phyloP scores from a whole-genome alignment of 1,140 invertebrate species.

The Telenomus remus region DNA sequence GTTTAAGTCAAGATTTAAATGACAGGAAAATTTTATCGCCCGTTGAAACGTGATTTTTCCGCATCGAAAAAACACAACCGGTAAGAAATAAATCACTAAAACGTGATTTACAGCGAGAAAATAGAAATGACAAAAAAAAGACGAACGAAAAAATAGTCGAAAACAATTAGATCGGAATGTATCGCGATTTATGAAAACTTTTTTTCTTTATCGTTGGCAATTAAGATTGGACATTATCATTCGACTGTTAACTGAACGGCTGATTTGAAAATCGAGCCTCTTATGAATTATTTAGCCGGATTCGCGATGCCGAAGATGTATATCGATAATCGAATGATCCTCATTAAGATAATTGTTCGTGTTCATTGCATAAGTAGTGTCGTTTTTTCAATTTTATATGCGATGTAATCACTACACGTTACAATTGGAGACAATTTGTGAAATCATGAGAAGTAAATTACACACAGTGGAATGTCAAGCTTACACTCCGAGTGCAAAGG shows the following conservation, averaged over 20 bases:
- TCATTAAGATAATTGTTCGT: conserved; percentile 35
- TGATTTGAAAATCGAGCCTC: conserved; percentile 2
- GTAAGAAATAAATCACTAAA: too few species aligned
- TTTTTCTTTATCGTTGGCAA: neutral
- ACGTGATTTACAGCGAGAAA: too few species aligned
- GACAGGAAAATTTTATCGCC: too few species aligned
- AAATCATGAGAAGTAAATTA: conserved; percentile 23
- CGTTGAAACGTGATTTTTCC: too few species aligned
- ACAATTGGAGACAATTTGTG: conserved; percentile 44
- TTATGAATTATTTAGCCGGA: conserved; percentile 38
- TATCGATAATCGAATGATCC: conserved; percentile 51
- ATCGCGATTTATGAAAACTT: neutral
- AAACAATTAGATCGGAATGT: neutral
- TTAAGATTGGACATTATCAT: neutral
- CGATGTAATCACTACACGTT: conserved; percentile 31
- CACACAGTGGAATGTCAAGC: conserved; percentile 12
- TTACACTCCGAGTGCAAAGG: neutral
- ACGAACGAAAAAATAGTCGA: too few species aligned
- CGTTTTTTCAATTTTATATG: conserved; percentile 34
- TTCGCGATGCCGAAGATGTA: conserved; percentile 33
- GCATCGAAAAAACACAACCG: too few species aligned
- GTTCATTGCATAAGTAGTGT: conserved; percentile 44
- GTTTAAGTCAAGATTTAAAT: too few species aligned
- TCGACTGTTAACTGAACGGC: neutral
- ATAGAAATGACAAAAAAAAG: too few species aligned